These are phyloP conservation scores for Hydrolagus colliei DNA, from an alignment of 2,797 vertebrate species.

Conservation along the genomic window DNA sequence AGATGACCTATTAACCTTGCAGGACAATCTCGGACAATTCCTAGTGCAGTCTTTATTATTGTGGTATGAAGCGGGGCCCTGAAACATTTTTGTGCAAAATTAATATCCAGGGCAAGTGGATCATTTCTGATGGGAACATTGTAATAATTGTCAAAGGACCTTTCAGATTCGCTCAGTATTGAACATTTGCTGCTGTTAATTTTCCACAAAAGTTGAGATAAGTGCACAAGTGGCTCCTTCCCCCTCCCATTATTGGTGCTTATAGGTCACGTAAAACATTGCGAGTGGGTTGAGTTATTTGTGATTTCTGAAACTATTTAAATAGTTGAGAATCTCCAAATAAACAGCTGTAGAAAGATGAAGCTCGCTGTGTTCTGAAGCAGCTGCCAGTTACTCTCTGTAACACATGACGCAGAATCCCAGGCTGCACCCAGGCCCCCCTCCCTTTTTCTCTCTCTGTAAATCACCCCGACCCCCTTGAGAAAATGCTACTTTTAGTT, in stretches of 20 bases:
- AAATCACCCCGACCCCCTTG: not conserved
- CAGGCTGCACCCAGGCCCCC: slow-evolving; percentile 35
- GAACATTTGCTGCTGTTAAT: slow-evolving; percentile 43
- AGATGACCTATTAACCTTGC: not conserved
- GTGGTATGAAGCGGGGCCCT: not conserved
- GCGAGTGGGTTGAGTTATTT: not conserved
- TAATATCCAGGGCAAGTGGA: slow-evolving; percentile 47
- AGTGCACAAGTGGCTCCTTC: not conserved
- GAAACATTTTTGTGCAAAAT: slow-evolving; percentile 36
- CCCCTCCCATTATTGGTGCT: not conserved
- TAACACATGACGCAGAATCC: slow-evolving; percentile 28
- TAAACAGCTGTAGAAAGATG: slow-evolving; percentile 30
- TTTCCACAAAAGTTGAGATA: slow-evolving; percentile 50
- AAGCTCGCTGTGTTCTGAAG: not conserved
- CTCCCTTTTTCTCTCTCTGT: slow-evolving; percentile 23
- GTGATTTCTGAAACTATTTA: slow-evolving; percentile 24
- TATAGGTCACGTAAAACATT: not conserved
- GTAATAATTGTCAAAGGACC: slow-evolving; percentile 39
- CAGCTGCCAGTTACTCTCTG: slow-evolving; percentile 11
- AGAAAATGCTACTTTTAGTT: slow-evolving; percentile 6
- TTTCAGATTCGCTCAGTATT: slow-evolving; percentile 44
- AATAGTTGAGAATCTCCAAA: slow-evolving; percentile 15
- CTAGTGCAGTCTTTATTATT: not conserved
- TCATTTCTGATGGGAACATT: slow-evolving; percentile 55
- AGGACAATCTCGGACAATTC: not conserved